Evolutionary conservation across 2,797 vertebrate species (phyloP).

Genomic region (Synanceia verrucosa): DNA sequence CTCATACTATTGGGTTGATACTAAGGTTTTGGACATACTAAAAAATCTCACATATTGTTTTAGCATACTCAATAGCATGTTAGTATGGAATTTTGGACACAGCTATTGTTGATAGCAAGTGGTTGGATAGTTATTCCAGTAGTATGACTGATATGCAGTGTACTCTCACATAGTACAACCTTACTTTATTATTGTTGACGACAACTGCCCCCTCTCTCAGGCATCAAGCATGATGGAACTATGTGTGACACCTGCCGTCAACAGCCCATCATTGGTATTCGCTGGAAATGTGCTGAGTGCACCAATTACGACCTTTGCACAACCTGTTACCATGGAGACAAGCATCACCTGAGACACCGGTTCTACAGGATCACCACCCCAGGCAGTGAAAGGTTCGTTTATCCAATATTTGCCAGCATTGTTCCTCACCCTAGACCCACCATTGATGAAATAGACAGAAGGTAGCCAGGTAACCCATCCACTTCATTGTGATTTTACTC

Average conservation of each 20-base stretch:
- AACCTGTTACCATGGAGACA: constrained; percentile 99
- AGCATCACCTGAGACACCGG: constrained; percentile 97
- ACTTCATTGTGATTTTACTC: constrained; percentile 15
- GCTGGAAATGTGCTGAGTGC: constrained; percentile 99
- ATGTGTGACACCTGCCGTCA: constrained; percentile 99
- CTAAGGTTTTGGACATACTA: too few species aligned
- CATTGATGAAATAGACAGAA: not conserved
- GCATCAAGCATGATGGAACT: constrained; percentile 98
- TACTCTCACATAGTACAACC: not conserved
- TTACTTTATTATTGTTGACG: not conserved
- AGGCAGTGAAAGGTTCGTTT: constrained; percentile 93
- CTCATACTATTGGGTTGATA: too few species aligned
- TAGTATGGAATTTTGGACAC: too few species aligned
- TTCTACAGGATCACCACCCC: constrained; percentile 99
- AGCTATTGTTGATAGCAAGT: not conserved
- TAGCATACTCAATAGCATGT: too few species aligned
- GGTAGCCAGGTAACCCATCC: constrained; percentile 8
- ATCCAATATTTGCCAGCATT: constrained; percentile 1
- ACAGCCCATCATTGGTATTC: constrained; percentile 98
- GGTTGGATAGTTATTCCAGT: not conserved
- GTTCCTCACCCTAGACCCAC: not conserved
- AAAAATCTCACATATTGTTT: too few species aligned
- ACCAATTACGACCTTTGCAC: constrained; percentile 99
- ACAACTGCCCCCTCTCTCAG: constrained; percentile 66
- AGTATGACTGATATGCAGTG: not conserved